Evolutionary conservation across 2,797 vertebrate species (phyloP), one percentile per base, ranked within the genome.

Genomic region (Myotis myotis): DNA sequence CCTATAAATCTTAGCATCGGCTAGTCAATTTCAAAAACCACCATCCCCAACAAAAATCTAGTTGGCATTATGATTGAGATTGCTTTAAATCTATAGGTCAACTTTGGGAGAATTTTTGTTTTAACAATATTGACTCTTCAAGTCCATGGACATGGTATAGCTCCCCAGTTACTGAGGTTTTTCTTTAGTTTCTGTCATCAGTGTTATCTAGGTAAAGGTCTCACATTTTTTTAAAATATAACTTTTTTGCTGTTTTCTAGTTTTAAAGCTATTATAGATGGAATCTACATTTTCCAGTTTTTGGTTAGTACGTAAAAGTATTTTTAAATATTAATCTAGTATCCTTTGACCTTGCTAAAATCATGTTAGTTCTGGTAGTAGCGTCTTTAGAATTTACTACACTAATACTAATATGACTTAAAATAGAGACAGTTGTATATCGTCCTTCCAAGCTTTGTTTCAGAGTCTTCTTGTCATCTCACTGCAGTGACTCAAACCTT

Each of bases 21-120:
- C 47, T 33, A 36, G 30, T 79, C 16, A 12, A 0, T 51, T 94
- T 62, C 64, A 28, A 62, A 78, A 16, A 36, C 33, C 19, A 5
- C 16, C 44, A 20, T 62, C 57, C 8, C 30, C 22, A 25, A 12
- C 44, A 20, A 11, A 66, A 41, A 3, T 47, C 70, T 30, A 8
- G 25, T 25, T 13, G 23, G 30, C 13, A 5, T 66, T 55, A 0
- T 13, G 74, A 20, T 11, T 22, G 23, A 47, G 3, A 44, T 36
- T 2, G 1, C 41, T 28, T 2, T 25, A 38, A 12, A 8, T 55
- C 51, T 38, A 0, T 30, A 1, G 66, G 0, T n/a, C 6, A 3
- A 1, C 13, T 49, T 20, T 4, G 20, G 62, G 62, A 55, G 23
- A 23, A 1, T 12, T 6, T 30, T 44, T 16, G 0, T 17, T 12